A percentile compares a stretch with the other conserved stretches of the same genome.
phyloP scores from a whole-genome alignment of 2,797 vertebrate genomes.

The Poeciliopsis presidionis region DNA sequence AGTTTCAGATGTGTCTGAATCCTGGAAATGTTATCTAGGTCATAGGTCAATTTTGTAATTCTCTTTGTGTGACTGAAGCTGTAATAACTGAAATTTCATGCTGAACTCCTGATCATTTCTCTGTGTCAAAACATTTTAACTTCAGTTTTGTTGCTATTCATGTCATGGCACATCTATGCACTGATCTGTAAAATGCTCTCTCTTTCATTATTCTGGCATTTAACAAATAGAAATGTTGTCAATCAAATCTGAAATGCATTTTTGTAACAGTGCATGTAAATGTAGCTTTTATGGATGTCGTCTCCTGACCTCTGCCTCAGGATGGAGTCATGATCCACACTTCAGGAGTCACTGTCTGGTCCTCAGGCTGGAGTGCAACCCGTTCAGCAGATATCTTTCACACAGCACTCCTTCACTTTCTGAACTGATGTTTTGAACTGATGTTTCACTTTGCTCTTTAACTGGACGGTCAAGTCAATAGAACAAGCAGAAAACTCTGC shows the following conservation, averaged over 20 bases:
- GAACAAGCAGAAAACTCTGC: constrained; percentile 23
- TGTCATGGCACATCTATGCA: neutral
- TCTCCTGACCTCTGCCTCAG: neutral
- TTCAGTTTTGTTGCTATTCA: neutral
- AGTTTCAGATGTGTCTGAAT: neutral
- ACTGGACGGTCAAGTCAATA: constrained; percentile 30
- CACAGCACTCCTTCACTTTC: constrained; percentile 5
- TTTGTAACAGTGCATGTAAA: too few species aligned
- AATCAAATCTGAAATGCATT: neutral
- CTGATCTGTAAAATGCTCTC: neutral
- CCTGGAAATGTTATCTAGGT: neutral
- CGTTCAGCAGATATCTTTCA: neutral
- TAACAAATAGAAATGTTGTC: neutral
- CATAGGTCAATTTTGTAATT: neutral
- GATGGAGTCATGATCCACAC: neutral
- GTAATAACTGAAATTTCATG: neutral
- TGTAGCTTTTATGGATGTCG: neutral
- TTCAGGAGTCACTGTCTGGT: neutral
- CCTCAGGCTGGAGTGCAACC: neutral
- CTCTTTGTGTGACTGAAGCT: neutral
- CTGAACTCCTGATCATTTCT: neutral
- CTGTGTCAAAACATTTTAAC: neutral
- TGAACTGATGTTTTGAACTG: constrained; percentile 24
- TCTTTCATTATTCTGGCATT: neutral
- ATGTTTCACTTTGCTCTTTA: constrained; percentile 28